Conservation (phyloP, 2,797 vertebrate genomes). For the Parambassis ranga region DNA sequence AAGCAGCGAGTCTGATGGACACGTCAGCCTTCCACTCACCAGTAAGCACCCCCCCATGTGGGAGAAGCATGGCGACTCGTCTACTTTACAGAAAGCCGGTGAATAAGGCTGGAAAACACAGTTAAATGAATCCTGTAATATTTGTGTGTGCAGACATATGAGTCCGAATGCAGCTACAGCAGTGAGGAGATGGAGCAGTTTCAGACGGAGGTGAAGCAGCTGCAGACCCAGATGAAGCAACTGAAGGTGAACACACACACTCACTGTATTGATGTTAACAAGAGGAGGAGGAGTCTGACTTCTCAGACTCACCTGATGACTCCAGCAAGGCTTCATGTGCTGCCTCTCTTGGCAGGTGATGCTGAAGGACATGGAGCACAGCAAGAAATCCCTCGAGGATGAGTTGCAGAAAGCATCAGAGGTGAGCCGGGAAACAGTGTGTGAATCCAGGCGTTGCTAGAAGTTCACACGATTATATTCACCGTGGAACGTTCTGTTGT, state of each 20-base stretch:
- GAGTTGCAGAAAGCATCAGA: slow-evolving; percentile 86
- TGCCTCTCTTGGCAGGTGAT: slow-evolving; percentile 75
- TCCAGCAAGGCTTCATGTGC: slow-evolving; percentile 7
- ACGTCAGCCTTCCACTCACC: slow-evolving; percentile 89
- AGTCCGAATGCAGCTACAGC: slow-evolving; percentile 82
- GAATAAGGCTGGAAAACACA: too few species aligned
- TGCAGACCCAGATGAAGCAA: slow-evolving; percentile 85
- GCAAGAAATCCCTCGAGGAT: slow-evolving; percentile 85
- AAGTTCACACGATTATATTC: neutral
- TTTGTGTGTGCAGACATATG: slow-evolving; percentile 75
- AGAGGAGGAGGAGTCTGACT: too few species aligned
- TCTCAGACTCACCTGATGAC: too few species aligned
- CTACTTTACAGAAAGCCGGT: too few species aligned
- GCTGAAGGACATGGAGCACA: slow-evolving; percentile 85
- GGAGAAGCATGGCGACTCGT: too few species aligned
- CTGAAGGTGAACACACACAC: slow-evolving; percentile 79
- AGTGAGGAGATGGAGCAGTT: slow-evolving; percentile 87
- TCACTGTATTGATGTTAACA: too few species aligned
- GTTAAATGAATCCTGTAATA: neutral
- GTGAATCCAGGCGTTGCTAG: neutral
- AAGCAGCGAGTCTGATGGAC: slow-evolving; percentile 90
- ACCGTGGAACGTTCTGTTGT: neutral
- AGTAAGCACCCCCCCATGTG: slow-evolving; percentile 69
- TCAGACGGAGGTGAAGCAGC: slow-evolving; percentile 83
- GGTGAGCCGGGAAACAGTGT: slow-evolving; percentile 62